These are phyloP conservation scores for Pasiphila rectangulata DNA, from an alignment of 2,888 invertebrate species.

Conservation along the genomic window DNA sequence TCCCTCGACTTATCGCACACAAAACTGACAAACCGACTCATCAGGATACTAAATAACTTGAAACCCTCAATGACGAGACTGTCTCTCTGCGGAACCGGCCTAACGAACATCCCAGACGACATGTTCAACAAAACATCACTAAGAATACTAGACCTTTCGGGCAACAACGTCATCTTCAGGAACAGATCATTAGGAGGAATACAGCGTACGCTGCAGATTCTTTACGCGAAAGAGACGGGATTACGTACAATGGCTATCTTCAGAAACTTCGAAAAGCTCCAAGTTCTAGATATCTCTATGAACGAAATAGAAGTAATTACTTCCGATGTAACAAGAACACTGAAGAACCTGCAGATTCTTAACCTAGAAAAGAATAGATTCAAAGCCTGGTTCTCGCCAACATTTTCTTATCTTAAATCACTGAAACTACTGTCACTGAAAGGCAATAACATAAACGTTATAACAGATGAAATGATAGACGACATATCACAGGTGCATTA, in stretches of 20 bases:
- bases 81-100: conserved; percentile 67
- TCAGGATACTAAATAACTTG: conserved; percentile 38
- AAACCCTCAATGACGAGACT: conserved; percentile 47
- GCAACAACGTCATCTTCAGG: conserved; percentile 65
- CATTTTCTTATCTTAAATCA: conserved; percentile 57
- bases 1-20: conserved; percentile 62
- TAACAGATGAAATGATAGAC: conserved; percentile 78
- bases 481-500: conserved; percentile 74
- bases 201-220: conserved; percentile 58
- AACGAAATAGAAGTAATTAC: conserved; percentile 74
- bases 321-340: conserved; percentile 41
- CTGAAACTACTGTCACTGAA: conserved; percentile 68
- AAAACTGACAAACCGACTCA: conserved; percentile 39
- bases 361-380: conserved; percentile 79
- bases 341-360: conserved; percentile 68
- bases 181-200: conserved; percentile 60
- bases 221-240: conserved; percentile 67
- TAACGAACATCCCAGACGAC: conserved; percentile 52
- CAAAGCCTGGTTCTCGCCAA: conserved; percentile 74
- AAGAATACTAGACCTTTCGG: conserved; percentile 77
- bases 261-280: conserved; percentile 57
- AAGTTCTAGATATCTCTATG: conserved; percentile 65
- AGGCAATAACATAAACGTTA: conserved; percentile 78
- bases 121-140: conserved; percentile 68
- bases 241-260: conserved; percentile 61